phyloP scores from a whole-genome alignment of 2,113 vertebrate genomes.

The Myrmophylax atrothorax region DNA sequence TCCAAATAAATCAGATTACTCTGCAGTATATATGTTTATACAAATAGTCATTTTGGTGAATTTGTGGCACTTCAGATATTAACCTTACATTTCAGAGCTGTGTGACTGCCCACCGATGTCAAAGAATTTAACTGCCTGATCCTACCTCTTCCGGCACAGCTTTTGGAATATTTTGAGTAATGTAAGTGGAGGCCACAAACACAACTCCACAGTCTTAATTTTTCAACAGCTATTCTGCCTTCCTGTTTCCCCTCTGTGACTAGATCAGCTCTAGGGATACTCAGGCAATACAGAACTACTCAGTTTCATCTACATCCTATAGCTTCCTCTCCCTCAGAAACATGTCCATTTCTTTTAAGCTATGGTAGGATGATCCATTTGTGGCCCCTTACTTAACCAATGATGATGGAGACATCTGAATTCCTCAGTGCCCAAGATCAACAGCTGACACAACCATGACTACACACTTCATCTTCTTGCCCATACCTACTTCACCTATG shows the following conservation, averaged over 20 bases:
- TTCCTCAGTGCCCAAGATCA: not conserved
- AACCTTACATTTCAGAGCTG: not conserved
- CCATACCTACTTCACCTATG: not conserved
- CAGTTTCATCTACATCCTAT: not conserved
- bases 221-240: not conserved
- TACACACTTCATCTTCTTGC: not conserved
- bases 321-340: not conserved
- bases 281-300: not conserved
- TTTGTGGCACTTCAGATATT: not conserved
- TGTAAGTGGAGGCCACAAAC: not conserved
- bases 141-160: not conserved
- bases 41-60: not conserved
- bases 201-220: not conserved
- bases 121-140: not conserved
- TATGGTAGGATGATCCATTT: not conserved
- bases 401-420: not conserved
- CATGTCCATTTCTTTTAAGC: not conserved
- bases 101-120: not conserved
- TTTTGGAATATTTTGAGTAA: not conserved
- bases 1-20: not conserved
- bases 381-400: not conserved
- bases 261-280: not conserved
- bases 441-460: not conserved
- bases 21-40: not conserved
- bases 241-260: not conserved